These are phyloP conservation scores for Python bivittatus DNA, from an alignment of 2,113 vertebrate species.

Conservation along the genomic window DNA sequence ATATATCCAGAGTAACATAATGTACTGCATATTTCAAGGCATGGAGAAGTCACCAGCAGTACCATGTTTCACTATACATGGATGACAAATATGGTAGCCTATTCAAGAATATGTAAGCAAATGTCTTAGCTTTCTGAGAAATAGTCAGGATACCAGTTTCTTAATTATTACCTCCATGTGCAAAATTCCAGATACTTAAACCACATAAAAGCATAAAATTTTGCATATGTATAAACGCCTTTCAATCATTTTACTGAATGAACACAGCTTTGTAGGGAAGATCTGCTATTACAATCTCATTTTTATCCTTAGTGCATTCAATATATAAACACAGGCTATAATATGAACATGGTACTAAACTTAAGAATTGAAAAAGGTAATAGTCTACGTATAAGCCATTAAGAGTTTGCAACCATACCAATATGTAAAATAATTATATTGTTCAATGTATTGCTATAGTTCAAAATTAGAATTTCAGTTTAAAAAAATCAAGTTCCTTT, in stretches of 20 bases:
- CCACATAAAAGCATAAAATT: neutral
- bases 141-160: neutral
- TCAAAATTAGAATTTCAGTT: conserved; percentile 1
- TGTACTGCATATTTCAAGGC: neutral
- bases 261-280: neutral
- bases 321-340: neutral
- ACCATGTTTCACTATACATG: neutral
- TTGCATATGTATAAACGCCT: neutral
- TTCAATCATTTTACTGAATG: neutral
- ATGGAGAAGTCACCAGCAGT: neutral
- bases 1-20: neutral
- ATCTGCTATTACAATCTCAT: neutral
- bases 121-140: neutral
- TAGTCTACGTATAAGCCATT: neutral
- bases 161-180: neutral
- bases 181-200: neutral
- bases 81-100: neutral
- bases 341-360: neutral
- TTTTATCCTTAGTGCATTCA: neutral
- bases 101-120: neutral
- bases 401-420: neutral
- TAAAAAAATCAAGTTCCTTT: neutral
- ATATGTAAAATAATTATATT: conserved; percentile 9
- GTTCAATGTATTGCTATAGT: neutral
- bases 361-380: neutral